These are phyloP conservation scores for Enteromius trimaculatus DNA, from an alignment of 2,797 vertebrate genomes.

Conservation along the genomic window DNA sequence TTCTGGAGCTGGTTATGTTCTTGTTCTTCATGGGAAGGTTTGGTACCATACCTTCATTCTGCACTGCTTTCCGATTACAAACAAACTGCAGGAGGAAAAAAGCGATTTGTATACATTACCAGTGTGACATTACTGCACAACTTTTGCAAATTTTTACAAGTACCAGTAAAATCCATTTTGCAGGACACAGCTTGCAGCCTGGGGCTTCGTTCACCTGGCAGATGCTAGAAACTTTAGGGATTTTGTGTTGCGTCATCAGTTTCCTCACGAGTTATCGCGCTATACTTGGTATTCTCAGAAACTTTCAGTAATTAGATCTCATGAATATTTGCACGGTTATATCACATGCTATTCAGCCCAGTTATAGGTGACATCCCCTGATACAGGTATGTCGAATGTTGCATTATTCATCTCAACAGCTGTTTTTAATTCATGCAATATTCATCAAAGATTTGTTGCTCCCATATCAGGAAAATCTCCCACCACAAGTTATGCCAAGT, in stretches of 20 bases:
- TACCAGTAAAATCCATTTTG: background rate
- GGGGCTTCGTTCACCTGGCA: background rate
- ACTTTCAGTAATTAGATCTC: slow-evolving; percentile 25
- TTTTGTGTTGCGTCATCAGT: background rate
- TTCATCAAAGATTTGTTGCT: background rate
- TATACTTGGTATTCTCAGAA: slow-evolving; percentile 16
- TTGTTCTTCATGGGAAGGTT: background rate
- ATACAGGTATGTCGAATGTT: background rate
- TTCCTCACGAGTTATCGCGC: background rate
- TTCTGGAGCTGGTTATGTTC: background rate
- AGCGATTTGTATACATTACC: background rate
- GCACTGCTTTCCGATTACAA: background rate
- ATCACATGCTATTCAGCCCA: slow-evolving; percentile 44
- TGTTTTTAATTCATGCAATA: slow-evolving; percentile 26
- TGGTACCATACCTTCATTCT: background rate
- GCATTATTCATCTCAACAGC: slow-evolving; percentile 38
- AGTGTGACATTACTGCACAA: background rate
- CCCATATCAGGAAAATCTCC: background rate
- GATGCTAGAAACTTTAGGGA: slow-evolving; percentile 4
- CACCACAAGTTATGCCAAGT: background rate
- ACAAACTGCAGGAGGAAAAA: slow-evolving; percentile 2
- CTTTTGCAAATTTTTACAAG: slow-evolving; percentile 1
- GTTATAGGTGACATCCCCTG: background rate
- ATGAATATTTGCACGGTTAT: slow-evolving; percentile 61
- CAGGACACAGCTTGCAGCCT: slow-evolving; percentile 2